Evolutionary conservation across 2,888 invertebrate genomes (phyloP).

Genomic region (Abrostola tripartita): DNA sequence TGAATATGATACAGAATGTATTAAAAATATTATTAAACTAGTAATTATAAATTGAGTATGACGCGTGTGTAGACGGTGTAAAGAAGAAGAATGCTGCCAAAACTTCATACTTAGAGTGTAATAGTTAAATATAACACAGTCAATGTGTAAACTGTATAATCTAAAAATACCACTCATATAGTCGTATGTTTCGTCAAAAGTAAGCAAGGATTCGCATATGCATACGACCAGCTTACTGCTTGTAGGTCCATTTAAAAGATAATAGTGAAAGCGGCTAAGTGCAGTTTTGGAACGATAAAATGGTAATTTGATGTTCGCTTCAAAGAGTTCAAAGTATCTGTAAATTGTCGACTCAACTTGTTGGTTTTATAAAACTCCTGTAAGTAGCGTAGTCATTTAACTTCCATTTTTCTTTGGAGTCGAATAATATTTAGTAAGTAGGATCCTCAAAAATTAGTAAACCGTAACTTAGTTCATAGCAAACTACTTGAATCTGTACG

Average conservation of each 20-base stretch:
- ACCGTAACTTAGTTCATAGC: too few relatives aligned
- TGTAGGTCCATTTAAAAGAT: slow-evolving; percentile 40
- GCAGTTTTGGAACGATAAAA: slow-evolving; percentile 44
- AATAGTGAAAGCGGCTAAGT: slow-evolving; percentile 28
- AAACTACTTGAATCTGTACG: too few relatives aligned
- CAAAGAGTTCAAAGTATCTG: slow-evolving; percentile 22
- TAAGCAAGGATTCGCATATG: slow-evolving; percentile 36
- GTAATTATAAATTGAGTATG: too few relatives aligned
- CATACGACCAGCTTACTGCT: slow-evolving; percentile 38
- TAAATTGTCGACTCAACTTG: slow-evolving; percentile 16
- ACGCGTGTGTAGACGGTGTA: too few relatives aligned
- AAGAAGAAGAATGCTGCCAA: too few relatives aligned
- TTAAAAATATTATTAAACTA: too few relatives aligned
- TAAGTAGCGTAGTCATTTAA: neutral
- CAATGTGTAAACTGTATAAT: neutral
- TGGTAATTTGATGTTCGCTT: slow-evolving; percentile 46
- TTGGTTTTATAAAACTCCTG: slow-evolving; percentile 1
- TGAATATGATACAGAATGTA: too few relatives aligned
- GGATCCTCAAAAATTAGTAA: too few relatives aligned
- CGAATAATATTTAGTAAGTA: neutral
- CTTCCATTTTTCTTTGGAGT: neutral
- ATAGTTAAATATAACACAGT: too few relatives aligned
- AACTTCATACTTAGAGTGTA: too few relatives aligned
- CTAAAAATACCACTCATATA: slow-evolving; percentile 3
- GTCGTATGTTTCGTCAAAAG: slow-evolving; percentile 35